Base-by-base conservation (phyloP, 1,140 invertebrate species). In the Heliconius hewitsoni region DNA sequence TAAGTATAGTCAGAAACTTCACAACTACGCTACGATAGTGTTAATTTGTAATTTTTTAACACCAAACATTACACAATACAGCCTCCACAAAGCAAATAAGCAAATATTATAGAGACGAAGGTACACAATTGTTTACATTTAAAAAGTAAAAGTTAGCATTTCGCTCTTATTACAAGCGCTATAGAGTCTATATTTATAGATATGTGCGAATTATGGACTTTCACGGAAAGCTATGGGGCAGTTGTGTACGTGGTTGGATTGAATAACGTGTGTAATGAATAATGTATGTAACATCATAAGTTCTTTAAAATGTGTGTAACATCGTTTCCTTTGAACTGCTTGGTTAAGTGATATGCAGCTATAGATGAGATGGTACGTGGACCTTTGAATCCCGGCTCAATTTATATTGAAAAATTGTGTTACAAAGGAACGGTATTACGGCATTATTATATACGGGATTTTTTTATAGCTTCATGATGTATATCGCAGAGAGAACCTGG, bases 131-230 rank as follows among this genome's bases (percentile, higher is more conserved):
- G 81, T 85, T 80, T 79, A 82, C 80, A 73, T 57, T 78, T 83
- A 87, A 89, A 90, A 90, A 86, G 30, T 90, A 90, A 88, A 90
- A 90, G 87, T 90, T 75, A 34, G 16, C 46, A 73, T 73, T 57
- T 76, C 66, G 66, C 60, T 71, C 82, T 76, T 87, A 89, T 84
- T 78, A 55, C 66, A 71, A 71, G 73, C 11, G 74, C 34, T 9
- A 52, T 86, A 89, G 66, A 23, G 46, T n/a, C 30, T n/a, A 52
- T 79, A 76, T 82, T 83, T 72, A 78, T 71, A 55, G 19, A 82
- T 85, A 86, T 86, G 83, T 83, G 84, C 82, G 87, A 89, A 82
- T 79, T 83, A 83, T 79, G 76, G 78, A 85, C 87, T 89, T 89
- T 89, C 86, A 84, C 81, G 83, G 83, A 89, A 87, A 85, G 84